Base-by-base conservation (phyloP, 2,797 vertebrate genomes). In the Malacoraja senta region DNA sequence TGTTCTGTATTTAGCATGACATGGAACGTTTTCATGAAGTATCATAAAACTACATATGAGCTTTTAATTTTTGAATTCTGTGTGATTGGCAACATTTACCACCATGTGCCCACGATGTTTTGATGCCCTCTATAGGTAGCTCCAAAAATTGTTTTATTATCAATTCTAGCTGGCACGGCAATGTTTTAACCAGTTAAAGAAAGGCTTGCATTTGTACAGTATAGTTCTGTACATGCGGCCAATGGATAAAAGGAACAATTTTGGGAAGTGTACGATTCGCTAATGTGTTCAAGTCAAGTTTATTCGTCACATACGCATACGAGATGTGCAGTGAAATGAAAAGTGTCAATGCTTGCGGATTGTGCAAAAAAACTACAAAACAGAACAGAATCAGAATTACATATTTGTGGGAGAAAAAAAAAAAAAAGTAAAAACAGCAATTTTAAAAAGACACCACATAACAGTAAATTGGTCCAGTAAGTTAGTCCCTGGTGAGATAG, bases 111-210 rank as follows among this genome's bases (percentile, higher is more conserved):
- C 0, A 32, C 10, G n/a, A 65, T 32, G 84, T 88, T 68, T 63
- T 68, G 84, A 35, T 88, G 63, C 84, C 84, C 84, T 88, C 84
- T 88, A 68, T 32, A 68, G 84, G 84, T 35, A 32, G 19, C 84
- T 88, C 29, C 1, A 68, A 88, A 32, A 19, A 68, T 35, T 2
- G 61, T 24, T 68, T 35, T 29, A 86, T 86, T 65, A 13, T 86
- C 29, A 86, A 63, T 86, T 86, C 84, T 15, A 88, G 0, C n/a
- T 15, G 61, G 2, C 1, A 63, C n/a, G 65, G 19, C 58, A 88
- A 53, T 13, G 15, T 35, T 19, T 65, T 65, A 88, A 44, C 63
- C 32, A 1, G 0, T 32, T 21, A 21, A 74, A 74, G 71, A 24
- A 21, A 26, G 71, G 71, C 19, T 74, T 74, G 71, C 32, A 19